A percentile compares a stretch with the other conserved stretches of the same genome.
phyloP scores from a whole-genome alignment of 2,888 invertebrate species.

The Trichogramma evanescens region DNA sequence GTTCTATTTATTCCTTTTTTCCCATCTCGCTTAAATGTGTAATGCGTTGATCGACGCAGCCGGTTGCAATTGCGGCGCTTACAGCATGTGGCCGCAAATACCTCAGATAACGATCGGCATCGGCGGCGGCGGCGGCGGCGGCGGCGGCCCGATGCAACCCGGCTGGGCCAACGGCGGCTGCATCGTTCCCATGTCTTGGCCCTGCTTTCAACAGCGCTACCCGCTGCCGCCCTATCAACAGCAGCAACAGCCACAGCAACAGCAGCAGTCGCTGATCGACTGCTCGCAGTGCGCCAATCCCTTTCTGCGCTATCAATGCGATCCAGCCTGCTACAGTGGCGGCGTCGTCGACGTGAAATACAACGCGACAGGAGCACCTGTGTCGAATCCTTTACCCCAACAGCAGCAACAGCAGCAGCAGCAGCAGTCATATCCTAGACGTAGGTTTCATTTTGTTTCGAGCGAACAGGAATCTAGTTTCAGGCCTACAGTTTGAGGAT shows the following conservation, averaged over 20 bases:
- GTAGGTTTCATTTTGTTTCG: too few relatives aligned
- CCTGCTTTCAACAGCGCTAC: slow-evolving; percentile 22
- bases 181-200: slow-evolving; percentile 25
- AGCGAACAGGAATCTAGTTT: too few relatives aligned
- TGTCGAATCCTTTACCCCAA: too few relatives aligned
- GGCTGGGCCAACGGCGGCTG: slow-evolving; percentile 16
- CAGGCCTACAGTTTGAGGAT: too few relatives aligned
- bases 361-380: too few relatives aligned
- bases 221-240: slow-evolving; percentile 19
- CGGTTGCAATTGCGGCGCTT: slow-evolving; percentile 17
- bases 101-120: slow-evolving; percentile 30
- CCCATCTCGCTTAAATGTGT: neutral
- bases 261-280: slow-evolving; percentile 23
- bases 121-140: slow-evolving; percentile 10
- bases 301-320: slow-evolving; percentile 30
- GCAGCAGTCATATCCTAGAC: too few relatives aligned
- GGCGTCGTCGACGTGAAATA: too few relatives aligned
- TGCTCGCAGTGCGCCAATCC: slow-evolving; percentile 32
- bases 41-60: neutral
- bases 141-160: too few relatives aligned
- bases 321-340: slow-evolving; percentile 26
- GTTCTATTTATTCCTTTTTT: neutral
- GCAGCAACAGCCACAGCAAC: neutral
- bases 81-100: slow-evolving; percentile 8
- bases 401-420: too few relatives aligned